Evolutionary conservation across 2,113 vertebrate genomes (phyloP).

Genomic region (Forbesichthys agassizii): DNA sequence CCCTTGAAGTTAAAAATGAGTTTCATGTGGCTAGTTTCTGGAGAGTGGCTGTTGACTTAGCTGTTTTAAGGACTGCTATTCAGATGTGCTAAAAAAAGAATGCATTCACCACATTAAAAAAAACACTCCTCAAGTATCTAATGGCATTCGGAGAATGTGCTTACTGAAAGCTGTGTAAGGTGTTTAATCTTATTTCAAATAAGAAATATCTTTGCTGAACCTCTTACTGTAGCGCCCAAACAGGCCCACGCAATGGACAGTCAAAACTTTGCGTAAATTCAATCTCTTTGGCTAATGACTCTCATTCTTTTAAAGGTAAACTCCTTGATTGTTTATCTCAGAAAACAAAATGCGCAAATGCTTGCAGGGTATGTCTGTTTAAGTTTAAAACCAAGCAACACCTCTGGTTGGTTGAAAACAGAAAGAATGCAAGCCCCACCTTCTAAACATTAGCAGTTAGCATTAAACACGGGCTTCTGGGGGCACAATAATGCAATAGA

Average conservation of each 20-base stretch:
- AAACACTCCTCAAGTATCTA: constrained; percentile 22
- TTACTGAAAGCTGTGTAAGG: constrained; percentile 3
- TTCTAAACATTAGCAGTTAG: no score
- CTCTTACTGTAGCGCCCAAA: no score
- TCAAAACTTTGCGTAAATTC: no score
- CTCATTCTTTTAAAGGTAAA: neutral
- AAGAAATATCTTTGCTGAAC: no score
- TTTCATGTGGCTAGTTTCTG: constrained; percentile 25
- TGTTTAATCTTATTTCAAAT: neutral
- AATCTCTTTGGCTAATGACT: neutral
- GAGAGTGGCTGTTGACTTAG: constrained; percentile 19
- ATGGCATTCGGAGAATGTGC: constrained; percentile 32
- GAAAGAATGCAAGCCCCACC: no score
- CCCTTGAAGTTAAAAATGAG: constrained; percentile 6
- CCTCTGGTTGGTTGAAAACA: no score
- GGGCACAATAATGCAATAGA: no score
- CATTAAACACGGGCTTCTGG: no score
- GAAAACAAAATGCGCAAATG: neutral
- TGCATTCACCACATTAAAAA: constrained; percentile 5
- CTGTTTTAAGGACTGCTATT: constrained; percentile 40
- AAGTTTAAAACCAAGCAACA: no score
- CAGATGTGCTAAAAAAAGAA: constrained; percentile 17
- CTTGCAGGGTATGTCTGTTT: neutral
- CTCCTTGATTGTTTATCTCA: neutral
- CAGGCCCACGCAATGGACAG: no score